Base-by-base conservation (phyloP, 2,797 vertebrate genomes). In the Bovichtus diacanthus region DNA sequence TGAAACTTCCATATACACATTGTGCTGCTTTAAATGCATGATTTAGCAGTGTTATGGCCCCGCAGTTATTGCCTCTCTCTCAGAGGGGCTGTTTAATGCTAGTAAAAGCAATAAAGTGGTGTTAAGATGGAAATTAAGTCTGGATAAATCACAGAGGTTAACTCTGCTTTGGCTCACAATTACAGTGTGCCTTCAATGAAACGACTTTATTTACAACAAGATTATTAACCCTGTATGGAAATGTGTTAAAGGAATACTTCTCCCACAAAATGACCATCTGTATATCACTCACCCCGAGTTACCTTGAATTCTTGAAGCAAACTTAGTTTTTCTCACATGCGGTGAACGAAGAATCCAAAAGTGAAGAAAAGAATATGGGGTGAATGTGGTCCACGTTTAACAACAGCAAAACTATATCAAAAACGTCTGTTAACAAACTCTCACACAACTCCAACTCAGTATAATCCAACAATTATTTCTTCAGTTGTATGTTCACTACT, bases 41-140 rank as follows among this genome's bases (percentile, higher is more conserved):
- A 93, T 90, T 92, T 89, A 87, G 66, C 85, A 69, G 77, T 74
- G 78, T 78, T 88, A 84, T 71, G 81, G 85, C 85, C 87, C 87
- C 38, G 23, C 73, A 55, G 84, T 90, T 92, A 92, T 90, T 89
- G 87, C 84, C 77, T 80, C 73, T 71, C 78, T 84, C 88, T 92
- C 89, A 5, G 49, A 76, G 87, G 90, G 70, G 78, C 82, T 70
- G 70, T 91, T 90, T 85, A 87, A 85, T 87, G 86, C 83, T 86
- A 81, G 88, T 88, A 85, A 92, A 90, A 83, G 87, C 88, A 90
- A 92, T 91, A 92, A 93, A 87, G 85, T 80, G 87, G 87, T 73
- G 86, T 86, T 92, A 89, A 77, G 80, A 90, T 88, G 84, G 88
- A 86, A 90, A 92, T 91, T 84, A 92, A 90, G 74, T 75, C 62